A percentile compares a stretch with the other conserved stretches of the same genome.
Conservation (phyloP, 2,888 invertebrate genomes). For the Caenorhabditis plicata region DNA sequence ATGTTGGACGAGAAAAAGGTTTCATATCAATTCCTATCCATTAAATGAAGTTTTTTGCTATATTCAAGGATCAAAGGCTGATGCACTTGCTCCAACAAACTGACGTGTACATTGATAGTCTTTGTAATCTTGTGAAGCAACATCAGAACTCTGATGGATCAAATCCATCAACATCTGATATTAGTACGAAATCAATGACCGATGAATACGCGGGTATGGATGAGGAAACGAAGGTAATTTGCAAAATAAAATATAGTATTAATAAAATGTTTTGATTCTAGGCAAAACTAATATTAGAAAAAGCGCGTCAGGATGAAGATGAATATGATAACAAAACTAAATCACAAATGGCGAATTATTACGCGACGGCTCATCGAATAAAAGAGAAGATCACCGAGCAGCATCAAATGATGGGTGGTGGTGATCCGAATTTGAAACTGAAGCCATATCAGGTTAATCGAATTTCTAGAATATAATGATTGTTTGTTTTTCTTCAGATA, state of each 20-base stretch:
- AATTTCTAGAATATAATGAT: background rate
- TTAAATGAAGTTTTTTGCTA: background rate
- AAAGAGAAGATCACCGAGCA: conserved; percentile 88
- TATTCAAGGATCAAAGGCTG: conserved; percentile 80
- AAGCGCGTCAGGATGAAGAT: conserved; percentile 74
- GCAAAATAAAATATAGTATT: background rate
- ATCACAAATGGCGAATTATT: conserved; percentile 82
- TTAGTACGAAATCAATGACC: background rate
- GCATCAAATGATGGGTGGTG: conserved; percentile 88
- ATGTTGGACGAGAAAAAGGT: conserved; percentile 97
- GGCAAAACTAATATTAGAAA: conserved; percentile 12
- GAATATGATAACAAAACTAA: conserved; percentile 82
- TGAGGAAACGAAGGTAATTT: background rate
- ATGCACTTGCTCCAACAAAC: conserved; percentile 96
- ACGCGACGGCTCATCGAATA: conserved; percentile 90
- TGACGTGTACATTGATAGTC: conserved; percentile 93
- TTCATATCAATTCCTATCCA: too few species aligned
- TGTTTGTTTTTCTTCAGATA: conserved; percentile 58
- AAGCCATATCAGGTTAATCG: conserved; percentile 91
- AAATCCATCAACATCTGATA: background rate
- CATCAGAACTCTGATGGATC: conserved; percentile 69
- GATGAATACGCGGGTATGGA: background rate
- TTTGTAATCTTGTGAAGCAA: conserved; percentile 91
- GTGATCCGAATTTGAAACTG: conserved; percentile 71
- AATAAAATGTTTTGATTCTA: background rate